phyloP scores from a whole-genome alignment of 2,113 vertebrate species.

The Sitta europaea region DNA sequence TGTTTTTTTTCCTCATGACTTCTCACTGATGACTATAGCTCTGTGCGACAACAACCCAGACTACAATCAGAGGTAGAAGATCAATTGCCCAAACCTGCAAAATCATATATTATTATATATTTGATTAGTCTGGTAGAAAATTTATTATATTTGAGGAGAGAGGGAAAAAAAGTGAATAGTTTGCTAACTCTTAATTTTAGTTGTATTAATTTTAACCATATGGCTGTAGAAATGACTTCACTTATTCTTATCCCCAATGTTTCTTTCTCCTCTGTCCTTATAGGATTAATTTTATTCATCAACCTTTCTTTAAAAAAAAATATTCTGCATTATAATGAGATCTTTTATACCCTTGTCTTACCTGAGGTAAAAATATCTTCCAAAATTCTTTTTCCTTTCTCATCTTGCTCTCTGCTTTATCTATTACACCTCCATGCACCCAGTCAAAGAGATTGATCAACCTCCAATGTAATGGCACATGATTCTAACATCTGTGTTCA shows the following conservation, averaged over 20 bases:
- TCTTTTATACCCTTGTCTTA: not conserved
- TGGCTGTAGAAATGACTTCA: not conserved
- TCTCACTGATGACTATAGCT: not conserved
- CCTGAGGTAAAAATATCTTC: not conserved
- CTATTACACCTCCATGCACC: not conserved
- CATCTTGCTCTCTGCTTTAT: not conserved
- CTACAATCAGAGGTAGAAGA: not conserved
- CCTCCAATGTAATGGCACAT: not conserved
- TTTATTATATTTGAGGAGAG: not conserved
- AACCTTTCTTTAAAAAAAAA: not conserved
- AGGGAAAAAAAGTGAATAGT: not conserved
- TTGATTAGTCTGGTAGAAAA: not conserved
- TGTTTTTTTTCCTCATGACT: not conserved
- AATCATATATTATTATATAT: not conserved
- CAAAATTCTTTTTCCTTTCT: not conserved
- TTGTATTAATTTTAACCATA: not conserved
- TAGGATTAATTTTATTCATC: not conserved
- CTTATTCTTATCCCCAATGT: not conserved
- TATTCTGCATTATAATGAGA: not conserved
- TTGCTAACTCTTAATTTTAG: not conserved
- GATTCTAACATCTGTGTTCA: not conserved
- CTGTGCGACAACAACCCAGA: not conserved
- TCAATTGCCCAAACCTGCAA: not conserved
- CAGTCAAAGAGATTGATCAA: constrained; percentile 53
- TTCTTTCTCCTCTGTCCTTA: not conserved